Evolutionary conservation across 2,113 vertebrate genomes (phyloP).

Genomic region (Cinclus cinclus): DNA sequence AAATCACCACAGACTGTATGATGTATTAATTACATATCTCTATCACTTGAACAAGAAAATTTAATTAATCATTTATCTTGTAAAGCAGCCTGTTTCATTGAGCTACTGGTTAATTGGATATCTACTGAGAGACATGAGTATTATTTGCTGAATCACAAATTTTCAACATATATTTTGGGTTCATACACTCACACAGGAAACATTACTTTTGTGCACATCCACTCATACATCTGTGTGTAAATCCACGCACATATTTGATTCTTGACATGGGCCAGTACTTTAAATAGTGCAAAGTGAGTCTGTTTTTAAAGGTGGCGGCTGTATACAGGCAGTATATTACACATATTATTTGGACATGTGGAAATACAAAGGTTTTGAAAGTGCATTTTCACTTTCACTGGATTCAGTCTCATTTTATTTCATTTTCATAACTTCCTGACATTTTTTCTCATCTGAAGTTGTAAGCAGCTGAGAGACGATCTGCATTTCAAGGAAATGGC

Average conservation of each 20-base stretch:
- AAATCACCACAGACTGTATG: neutral
- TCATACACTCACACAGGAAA: neutral
- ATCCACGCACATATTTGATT: neutral
- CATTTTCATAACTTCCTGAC: neutral
- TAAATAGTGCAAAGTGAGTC: neutral
- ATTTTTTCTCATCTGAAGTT: neutral
- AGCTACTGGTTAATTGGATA: neutral
- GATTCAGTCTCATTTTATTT: neutral
- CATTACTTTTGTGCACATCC: neutral
- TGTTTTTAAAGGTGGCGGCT: neutral
- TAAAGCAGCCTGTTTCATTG: neutral
- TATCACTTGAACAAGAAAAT: neutral
- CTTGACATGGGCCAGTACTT: neutral
- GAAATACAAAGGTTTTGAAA: neutral
- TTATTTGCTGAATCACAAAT: neutral
- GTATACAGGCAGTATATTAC: accelerated
- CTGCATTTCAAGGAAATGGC: neutral
- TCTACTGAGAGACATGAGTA: neutral
- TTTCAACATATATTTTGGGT: neutral
- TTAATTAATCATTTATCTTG: neutral
- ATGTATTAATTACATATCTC: neutral
- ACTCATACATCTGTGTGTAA: neutral
- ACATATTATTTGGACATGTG: neutral
- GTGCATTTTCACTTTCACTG: neutral
- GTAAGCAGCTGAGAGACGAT: neutral